These are phyloP conservation scores for Stenodema calcarata DNA, from an alignment of 2,888 invertebrate genomes.

Conservation along the genomic window DNA sequence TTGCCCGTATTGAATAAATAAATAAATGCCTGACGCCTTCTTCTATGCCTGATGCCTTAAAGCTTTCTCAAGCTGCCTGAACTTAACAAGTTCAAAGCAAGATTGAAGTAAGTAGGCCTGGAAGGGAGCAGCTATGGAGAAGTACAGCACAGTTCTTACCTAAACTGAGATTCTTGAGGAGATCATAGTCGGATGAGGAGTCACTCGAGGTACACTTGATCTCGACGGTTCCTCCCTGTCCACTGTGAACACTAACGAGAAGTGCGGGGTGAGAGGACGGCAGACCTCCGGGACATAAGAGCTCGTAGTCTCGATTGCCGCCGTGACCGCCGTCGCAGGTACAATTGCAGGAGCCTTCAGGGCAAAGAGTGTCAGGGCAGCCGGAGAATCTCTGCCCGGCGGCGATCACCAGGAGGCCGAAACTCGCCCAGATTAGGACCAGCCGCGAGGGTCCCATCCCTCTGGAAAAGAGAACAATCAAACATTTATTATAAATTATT, in stretches of 20 bases:
- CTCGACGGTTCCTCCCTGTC: constrained; percentile 42
- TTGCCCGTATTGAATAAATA: no score
- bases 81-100: no score
- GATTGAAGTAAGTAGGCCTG: no score
- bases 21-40: no score
- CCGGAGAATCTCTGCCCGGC: neutral
- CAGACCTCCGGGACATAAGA: constrained; percentile 48
- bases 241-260: constrained; percentile 24
- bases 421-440: neutral
- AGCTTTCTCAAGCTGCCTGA: no score
- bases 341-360: constrained; percentile 46
- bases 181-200: constrained; percentile 61
- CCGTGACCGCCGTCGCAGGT: constrained; percentile 49
- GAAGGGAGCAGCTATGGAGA: no score
- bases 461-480: neutral
- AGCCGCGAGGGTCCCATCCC: neutral
- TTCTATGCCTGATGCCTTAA: no score
- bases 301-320: constrained; percentile 47
- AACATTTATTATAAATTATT: no score
- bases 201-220: constrained; percentile 51
- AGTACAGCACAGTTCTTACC: neutral
- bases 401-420: neutral
- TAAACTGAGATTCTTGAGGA: constrained; percentile 64
- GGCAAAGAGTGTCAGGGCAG: constrained; percentile 20
- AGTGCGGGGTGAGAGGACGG: constrained; percentile 7